These are phyloP conservation scores for Rana temporaria DNA, from an alignment of 2,113 vertebrate species.

Conservation along the genomic window DNA sequence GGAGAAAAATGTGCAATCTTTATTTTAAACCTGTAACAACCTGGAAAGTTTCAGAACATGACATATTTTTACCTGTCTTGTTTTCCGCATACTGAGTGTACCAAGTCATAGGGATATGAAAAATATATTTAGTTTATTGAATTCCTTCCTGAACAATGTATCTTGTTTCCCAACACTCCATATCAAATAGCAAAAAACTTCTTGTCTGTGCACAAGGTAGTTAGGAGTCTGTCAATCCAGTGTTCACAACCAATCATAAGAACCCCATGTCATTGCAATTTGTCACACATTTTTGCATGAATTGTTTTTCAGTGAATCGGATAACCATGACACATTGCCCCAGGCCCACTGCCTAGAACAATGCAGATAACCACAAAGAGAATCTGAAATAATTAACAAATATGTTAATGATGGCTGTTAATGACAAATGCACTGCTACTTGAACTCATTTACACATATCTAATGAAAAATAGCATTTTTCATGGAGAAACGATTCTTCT, in stretches of 20 bases:
- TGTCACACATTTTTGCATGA: constrained; percentile 57
- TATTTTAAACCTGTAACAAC: too few species aligned
- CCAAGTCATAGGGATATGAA: not conserved
- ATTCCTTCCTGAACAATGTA: constrained; percentile 18
- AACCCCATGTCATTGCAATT: constrained; percentile 53
- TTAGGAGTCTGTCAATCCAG: constrained; percentile 49
- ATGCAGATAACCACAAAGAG: constrained; percentile 48
- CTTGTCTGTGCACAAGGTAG: constrained; percentile 20
- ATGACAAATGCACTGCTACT: constrained; percentile 51
- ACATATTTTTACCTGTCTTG: too few species aligned
- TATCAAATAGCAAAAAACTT: constrained; percentile 47
- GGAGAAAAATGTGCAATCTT: too few species aligned
- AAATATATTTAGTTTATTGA: not conserved
- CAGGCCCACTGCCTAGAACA: constrained; percentile 45
- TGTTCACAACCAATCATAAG: constrained; percentile 44
- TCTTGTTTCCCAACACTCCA: constrained; percentile 17
- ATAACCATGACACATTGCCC: constrained; percentile 49
- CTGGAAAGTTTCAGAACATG: too few species aligned
- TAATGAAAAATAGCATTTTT: constrained; percentile 47
- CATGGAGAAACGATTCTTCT: constrained; percentile 32
- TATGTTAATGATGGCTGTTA: constrained; percentile 53
- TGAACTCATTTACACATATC: constrained; percentile 42
- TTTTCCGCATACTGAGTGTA: too few species aligned
- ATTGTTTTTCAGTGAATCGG: constrained; percentile 51
- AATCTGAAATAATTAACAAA: constrained; percentile 53